These are phyloP conservation scores for Listronotus oregonensis DNA, from an alignment of 1,140 invertebrate species.

Conservation along the genomic window DNA sequence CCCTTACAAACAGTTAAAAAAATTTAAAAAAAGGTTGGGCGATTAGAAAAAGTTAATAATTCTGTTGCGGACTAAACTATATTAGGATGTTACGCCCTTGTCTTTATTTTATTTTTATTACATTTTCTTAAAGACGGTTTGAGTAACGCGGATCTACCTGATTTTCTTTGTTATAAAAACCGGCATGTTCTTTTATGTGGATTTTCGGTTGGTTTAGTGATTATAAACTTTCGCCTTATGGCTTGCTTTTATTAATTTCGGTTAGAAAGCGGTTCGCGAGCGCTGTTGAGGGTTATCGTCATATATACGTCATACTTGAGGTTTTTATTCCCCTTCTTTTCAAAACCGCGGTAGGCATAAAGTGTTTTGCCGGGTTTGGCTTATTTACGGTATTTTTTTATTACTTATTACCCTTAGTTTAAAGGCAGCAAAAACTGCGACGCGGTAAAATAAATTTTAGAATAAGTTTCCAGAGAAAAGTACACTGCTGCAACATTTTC, in stretches of 20 bases:
- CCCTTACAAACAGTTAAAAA: no score
- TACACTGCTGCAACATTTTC: no score
- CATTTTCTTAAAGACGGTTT: slow-evolving; percentile 18
- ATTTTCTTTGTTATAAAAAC: slow-evolving; percentile 46
- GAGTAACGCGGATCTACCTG: slow-evolving; percentile 39
- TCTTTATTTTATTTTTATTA: slow-evolving; percentile 17
- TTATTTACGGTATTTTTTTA: slow-evolving; percentile 38
- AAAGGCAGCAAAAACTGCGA: not conserved
- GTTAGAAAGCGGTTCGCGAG: slow-evolving; percentile 23
- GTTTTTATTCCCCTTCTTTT: slow-evolving; percentile 31
- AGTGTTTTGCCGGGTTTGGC: slow-evolving; percentile 28
- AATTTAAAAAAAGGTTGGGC: no score
- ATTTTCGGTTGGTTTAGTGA: slow-evolving; percentile 42
- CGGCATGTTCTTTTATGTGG: slow-evolving; percentile 37
- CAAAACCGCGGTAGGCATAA: slow-evolving; percentile 25
- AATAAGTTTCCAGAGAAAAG: no score
- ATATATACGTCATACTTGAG: slow-evolving; percentile 38
- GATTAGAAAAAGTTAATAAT: no score
- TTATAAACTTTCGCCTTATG: slow-evolving; percentile 43
- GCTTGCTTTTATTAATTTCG: slow-evolving; percentile 44
- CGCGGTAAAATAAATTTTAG: no score
- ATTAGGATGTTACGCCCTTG: slow-evolving; percentile 4
- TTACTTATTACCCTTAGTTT: slow-evolving; percentile 30
- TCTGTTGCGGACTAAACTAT: no score
- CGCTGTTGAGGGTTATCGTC: slow-evolving; percentile 33